Evolutionary conservation across 2,888 invertebrate genomes (phyloP), one percentile per base, ranked within the genome.

Genomic region (Girardia tigrina): DNA sequence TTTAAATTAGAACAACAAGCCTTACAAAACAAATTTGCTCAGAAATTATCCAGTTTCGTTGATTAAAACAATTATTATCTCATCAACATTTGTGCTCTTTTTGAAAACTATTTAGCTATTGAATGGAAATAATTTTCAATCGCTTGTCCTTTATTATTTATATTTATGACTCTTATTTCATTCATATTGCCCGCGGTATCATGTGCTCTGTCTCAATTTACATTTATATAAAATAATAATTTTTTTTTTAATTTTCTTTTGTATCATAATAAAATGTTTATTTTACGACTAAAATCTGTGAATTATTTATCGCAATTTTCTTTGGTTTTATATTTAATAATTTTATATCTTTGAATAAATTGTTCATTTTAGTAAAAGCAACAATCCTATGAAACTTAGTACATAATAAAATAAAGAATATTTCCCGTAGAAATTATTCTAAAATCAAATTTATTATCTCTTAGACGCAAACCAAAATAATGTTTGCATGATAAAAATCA

Each of bases 221-320:
- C 23, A 56, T 56, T 56, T 56, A n/a, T 4, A 56, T 56, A 56
- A 20, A n/a, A 56, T n/a, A n/a, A n/a, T n/a, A 56, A 20, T 8
- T 16, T 56, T 20, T 56, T 56, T 56, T 56, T n/a, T 56, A 56
- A 20, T 56, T 56, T 23, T 20, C n/a, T 56, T 56, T 56, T 56
- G 56, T 56, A 56, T 20, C n/a, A 56, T 56, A 56, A 56, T 56
- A 56, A 56, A 56, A n/a, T n/a, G n/a, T n/a, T n/a, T n/a, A n/a
- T n/a, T n/a, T n/a, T n/a, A n/a, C n/a, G n/a, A n/a, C n/a, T n/a
- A n/a, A n/a, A n/a, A n/a, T n/a, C n/a, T n/a, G n/a, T n/a, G n/a
- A n/a, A n/a, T n/a, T n/a, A n/a, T n/a, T n/a, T n/a, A n/a, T n/a
- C n/a, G n/a, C n/a, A n/a, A n/a, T n/a, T n/a, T n/a, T n/a, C n/a